Evolutionary conservation across 2,797 vertebrate genomes (phyloP).

Genomic region (Enteromius thamalakanensis): DNA sequence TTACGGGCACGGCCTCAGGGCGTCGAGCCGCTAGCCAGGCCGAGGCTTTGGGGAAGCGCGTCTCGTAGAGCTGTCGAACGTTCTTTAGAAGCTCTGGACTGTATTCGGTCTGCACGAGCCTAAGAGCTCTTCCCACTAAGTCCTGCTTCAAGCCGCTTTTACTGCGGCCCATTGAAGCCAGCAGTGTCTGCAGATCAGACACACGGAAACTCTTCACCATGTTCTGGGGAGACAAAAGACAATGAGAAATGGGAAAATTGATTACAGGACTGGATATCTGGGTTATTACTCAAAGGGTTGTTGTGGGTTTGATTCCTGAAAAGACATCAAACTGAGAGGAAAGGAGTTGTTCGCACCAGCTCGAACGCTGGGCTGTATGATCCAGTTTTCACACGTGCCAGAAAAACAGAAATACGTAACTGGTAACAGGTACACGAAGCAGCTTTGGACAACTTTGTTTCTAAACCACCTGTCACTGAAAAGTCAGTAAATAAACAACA

Average conservation of each 20-base stretch:
- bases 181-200: slow-evolving; percentile 97
- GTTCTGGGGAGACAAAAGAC: slow-evolving; percentile 77
- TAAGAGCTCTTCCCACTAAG: slow-evolving; percentile 92
- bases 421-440: neutral
- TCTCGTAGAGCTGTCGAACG: slow-evolving; percentile 96
- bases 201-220: slow-evolving; percentile 99
- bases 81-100: slow-evolving; percentile 98
- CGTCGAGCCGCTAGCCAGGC: slow-evolving; percentile 81
- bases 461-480: neutral
- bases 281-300: neutral
- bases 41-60: slow-evolving; percentile 90
- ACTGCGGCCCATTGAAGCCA: slow-evolving; percentile 97
- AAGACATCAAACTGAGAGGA: neutral
- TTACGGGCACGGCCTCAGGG: slow-evolving; percentile 75
- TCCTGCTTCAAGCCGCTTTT: slow-evolving; percentile 99
- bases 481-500: neutral
- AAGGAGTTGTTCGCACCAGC: no score
- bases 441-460: neutral
- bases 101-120: slow-evolving; percentile 96
- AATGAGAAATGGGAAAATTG: neutral
- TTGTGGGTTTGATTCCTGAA: neutral
- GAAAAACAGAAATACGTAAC: neutral
- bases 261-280: neutral
- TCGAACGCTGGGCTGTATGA: neutral
- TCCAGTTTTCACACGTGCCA: neutral